A percentile compares a stretch with the other conserved stretches of the same genome.
These are phyloP conservation scores for Scaptomyza parva DNA, from an alignment of 2,888 invertebrate genomes.

Conservation along the genomic window DNA sequence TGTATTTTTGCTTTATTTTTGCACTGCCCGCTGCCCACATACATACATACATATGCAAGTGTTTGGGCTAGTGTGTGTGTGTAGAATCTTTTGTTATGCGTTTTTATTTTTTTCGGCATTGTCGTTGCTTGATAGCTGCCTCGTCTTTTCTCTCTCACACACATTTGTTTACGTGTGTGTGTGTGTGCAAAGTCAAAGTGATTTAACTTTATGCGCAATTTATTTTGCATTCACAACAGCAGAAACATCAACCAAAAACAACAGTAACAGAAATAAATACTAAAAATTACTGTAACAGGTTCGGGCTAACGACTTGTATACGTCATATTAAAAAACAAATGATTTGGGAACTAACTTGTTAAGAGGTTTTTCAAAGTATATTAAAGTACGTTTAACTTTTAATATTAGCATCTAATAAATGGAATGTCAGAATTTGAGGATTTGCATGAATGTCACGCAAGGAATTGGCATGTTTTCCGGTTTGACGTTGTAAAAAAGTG, in stretches of 20 bases:
- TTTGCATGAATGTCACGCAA: slow-evolving; percentile 45
- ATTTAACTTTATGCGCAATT: slow-evolving; percentile 84
- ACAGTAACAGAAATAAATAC: slow-evolving; percentile 35
- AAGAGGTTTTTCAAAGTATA: too few relatives aligned
- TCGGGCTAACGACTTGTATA: slow-evolving; percentile 49
- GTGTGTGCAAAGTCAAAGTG: slow-evolving; percentile 77
- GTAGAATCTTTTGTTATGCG: slow-evolving; percentile 76
- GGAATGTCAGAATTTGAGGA: neutral
- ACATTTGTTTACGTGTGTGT: slow-evolving; percentile 19
- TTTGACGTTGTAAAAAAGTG: slow-evolving; percentile 23
- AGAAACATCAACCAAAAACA: slow-evolving; percentile 44
- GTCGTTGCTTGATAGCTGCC: slow-evolving; percentile 54
- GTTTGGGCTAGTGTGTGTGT: slow-evolving; percentile 16
- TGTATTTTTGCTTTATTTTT: slow-evolving; percentile 42
- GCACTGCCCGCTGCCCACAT: slow-evolving; percentile 64
- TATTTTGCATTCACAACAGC: slow-evolving; percentile 79
- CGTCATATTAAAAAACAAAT: too few relatives aligned
- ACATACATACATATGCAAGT: slow-evolving; percentile 21
- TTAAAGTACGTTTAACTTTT: too few relatives aligned
- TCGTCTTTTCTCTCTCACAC: slow-evolving; percentile 20
- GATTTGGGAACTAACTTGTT: too few relatives aligned
- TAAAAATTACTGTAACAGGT: slow-evolving; percentile 55
- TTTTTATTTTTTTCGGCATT: slow-evolving; percentile 69
- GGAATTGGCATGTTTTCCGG: slow-evolving; percentile 62
- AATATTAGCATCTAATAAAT: too few relatives aligned